These are phyloP conservation scores for Protobothrops flavoviridis DNA, from an alignment of 2,113 vertebrate genomes.

Conservation along the genomic window DNA sequence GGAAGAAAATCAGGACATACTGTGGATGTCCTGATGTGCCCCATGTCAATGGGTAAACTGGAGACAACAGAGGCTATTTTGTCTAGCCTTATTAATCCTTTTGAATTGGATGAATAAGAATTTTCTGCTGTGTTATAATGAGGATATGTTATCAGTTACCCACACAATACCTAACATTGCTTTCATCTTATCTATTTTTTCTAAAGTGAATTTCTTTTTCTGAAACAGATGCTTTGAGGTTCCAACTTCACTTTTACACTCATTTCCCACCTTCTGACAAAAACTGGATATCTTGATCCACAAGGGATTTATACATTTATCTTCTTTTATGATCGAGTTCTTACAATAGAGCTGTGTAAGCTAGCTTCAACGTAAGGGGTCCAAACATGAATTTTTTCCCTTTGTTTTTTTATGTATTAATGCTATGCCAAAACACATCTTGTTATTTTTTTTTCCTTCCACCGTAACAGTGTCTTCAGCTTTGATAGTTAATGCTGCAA, in stretches of 20 bases:
- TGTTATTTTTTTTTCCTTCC: neutral
- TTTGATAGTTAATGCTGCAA: neutral
- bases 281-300: neutral
- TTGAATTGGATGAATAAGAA: neutral
- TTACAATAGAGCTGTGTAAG: neutral
- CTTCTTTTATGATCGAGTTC: neutral
- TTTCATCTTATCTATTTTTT: neutral
- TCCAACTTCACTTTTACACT: neutral
- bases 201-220: neutral
- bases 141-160: neutral
- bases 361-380: neutral
- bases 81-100: neutral
- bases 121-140: neutral
- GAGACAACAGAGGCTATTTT: too few relatives aligned
- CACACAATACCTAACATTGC: neutral
- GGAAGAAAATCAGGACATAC: neutral
- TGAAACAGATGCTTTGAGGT: neutral
- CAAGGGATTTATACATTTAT: neutral
- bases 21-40: neutral
- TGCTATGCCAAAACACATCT: neutral
- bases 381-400: neutral
- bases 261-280: neutral
- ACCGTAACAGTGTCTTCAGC: neutral
- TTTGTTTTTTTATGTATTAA: neutral
- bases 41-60: too few relatives aligned